Evolutionary conservation across 2,797 vertebrate species (phyloP), one percentile per base, ranked within the genome.

Genomic region (Semaprochilodus insignis): DNA sequence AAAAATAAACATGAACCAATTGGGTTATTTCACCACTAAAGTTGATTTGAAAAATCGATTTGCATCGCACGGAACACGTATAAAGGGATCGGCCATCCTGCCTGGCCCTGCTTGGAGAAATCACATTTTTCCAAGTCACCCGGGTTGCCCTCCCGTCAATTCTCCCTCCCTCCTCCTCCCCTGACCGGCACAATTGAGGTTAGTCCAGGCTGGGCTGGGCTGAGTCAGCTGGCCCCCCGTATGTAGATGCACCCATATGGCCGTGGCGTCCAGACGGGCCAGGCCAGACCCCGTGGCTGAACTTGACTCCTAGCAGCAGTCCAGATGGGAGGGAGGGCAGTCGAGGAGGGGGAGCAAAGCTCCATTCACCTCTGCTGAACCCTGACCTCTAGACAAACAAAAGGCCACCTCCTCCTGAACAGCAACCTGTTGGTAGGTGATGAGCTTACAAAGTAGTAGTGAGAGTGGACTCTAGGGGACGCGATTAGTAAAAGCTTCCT

Each of bases 191-290:
- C 25, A n/a, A 27, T 54, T 62, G 51, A 60, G 80, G 71, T 76
- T 67, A 82, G 74, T 48, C 78, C 51, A 65, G 71, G 73, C 44
- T 62, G 71, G 74, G 59, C 62, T 57, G 44, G 84, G 86, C 89
- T 87, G 85, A 85, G 85, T 93, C 92, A 93, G 90, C 90, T 92
- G 90, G 88, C 90, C 89, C 87, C 87, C 81, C 85, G 25, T 91
- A 93, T 94, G 93, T 91, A 94, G 89, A 95, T 91, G 92, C 83
- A 89, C 92, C 92, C 93, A 95, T 94, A 94, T 95, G 93, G 94
- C 93, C 89, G 86, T 86, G 87, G 80, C 80, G 83, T 92, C 91
- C 92, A 94, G 93, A 94, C 91, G 88, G 85, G 86, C 90, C 80
- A 77, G 92, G 44, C 59, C 82, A 82, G 81, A 93, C 91, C 92